Conservation (phyloP, 92 coral and sea anemone species). For the Metridium senile region DNA sequence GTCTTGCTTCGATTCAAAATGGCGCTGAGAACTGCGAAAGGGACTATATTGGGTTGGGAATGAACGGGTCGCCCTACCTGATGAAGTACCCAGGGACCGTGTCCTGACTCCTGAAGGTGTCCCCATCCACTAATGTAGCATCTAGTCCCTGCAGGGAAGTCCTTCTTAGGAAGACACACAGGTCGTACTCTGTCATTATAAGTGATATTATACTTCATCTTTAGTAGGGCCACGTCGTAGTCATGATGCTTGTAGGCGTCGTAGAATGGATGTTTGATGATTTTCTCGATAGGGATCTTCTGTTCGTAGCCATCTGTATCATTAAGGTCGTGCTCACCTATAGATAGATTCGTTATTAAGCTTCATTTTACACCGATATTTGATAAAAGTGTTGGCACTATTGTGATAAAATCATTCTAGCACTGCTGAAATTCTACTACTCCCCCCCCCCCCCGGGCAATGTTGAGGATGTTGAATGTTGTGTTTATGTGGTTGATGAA, state of each 20-base stretch:
- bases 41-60: no score
- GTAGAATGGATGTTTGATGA: constrained; percentile 78
- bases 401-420: no score
- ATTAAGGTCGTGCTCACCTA: constrained; percentile 85
- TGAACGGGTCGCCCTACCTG: constrained; percentile 51
- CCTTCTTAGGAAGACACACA: constrained; percentile 76
- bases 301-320: constrained; percentile 77
- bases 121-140: constrained; percentile 89
- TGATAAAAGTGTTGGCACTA: no score
- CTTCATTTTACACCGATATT: no score
- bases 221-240: constrained; percentile 86
- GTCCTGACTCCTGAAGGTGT: constrained; percentile 67
- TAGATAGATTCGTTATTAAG: neutral
- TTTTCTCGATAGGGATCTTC: constrained; percentile 56
- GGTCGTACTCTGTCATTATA: constrained; percentile 82
- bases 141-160: constrained; percentile 45
- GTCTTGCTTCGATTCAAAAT: no score
- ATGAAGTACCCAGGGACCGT: constrained; percentile 60
- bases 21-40: no score
- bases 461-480: no score
- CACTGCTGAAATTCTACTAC: no score
- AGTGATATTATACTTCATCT: constrained; percentile 72
- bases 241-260: constrained; percentile 60
- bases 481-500: no score
- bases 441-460: no score